Evolutionary conservation across 1,140 invertebrate species (phyloP), one percentile per base, ranked within the genome.

Genomic region (Drosophila cardini): DNA sequence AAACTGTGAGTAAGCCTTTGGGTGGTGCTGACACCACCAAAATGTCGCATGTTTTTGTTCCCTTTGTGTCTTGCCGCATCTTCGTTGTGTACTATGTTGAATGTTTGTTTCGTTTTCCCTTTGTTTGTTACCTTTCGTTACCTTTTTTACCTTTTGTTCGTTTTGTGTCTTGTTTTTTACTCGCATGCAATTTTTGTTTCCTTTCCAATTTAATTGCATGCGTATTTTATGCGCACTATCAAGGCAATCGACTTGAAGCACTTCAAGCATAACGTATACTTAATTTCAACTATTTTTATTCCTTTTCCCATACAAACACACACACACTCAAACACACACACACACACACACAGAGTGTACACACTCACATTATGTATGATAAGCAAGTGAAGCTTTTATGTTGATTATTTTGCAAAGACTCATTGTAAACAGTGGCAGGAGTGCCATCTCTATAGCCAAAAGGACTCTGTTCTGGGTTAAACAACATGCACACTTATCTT

Each of bases 1-100:
- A 90, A 91, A 91, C 86, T 91, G 90, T 91, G 90, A 91, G 90
- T 91, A 91, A 78, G 77, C 72, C 63, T 60, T 67, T 55, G 63
- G 68, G 53, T 60, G 43, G 48, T 16, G 56, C 48, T 50, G 80
- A 80, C 72, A 62, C 62, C 69, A 75, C 50, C 50, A 84, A 84
- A 80, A 72, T 84, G 80, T 84, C 80, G 80, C 80, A 84, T 84
- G 80, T 80, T 53, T 21, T 64, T 53, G 50, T 43, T 58, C 16
- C 45, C 48, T 45, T 56, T 60, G 50, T 80, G 52, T 76, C 48
- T 68, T 64, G 48, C 62, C 48, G 42, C 57, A 67, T 72, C 72
- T 64, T 58, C 57, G 62, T 75, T 70, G 64, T 69, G 40, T 77
- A 40, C 36, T 34, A 2, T 46, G 11, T 38, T 38, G 36, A 38